Percentiles rank a stretch among this genome's conserved stretches.
Conservation (phyloP, 2,888 invertebrate species). For the Melinopterus prodromus region DNA sequence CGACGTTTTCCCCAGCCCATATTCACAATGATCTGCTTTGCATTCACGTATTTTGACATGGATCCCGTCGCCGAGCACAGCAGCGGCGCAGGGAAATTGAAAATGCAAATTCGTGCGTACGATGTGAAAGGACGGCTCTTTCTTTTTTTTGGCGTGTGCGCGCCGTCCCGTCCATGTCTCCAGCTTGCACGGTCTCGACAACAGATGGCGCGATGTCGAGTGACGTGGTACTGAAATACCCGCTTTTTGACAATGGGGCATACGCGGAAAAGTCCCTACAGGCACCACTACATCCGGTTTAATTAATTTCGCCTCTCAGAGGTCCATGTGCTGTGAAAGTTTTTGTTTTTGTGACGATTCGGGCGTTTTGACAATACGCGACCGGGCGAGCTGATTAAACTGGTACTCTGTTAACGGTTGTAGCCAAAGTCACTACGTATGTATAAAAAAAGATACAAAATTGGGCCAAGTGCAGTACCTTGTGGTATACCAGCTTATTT, state of each 20-base stretch:
- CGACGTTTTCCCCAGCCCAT: conserved; percentile 11
- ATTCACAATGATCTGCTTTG: conserved; percentile 30
- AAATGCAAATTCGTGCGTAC: conserved; percentile 47
- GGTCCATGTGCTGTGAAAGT: no score
- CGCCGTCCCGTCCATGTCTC: not conserved
- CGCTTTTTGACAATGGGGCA: not conserved
- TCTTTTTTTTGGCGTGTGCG: conserved; percentile 9
- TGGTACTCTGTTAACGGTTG: no score
- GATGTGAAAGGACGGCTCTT: not conserved
- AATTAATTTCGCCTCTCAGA: no score
- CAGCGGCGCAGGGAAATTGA: conserved; percentile 44
- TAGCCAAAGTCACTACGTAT: no score
- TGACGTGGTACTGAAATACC: not conserved
- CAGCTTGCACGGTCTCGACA: not conserved
- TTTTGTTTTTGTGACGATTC: no score
- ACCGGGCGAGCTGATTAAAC: no score
- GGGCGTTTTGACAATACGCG: no score
- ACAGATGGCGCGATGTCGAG: not conserved
- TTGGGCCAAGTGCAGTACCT: no score
- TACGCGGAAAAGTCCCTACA: not conserved
- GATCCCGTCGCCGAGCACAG: conserved; percentile 22
- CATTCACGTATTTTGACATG: conserved; percentile 31
- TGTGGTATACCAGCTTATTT: no score
- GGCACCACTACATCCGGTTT: no score
- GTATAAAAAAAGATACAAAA: no score